Percentiles rank a stretch among this genome's conserved stretches.
phyloP scores from a whole-genome alignment of 2,888 invertebrate genomes.

The Microchrysa polita region DNA sequence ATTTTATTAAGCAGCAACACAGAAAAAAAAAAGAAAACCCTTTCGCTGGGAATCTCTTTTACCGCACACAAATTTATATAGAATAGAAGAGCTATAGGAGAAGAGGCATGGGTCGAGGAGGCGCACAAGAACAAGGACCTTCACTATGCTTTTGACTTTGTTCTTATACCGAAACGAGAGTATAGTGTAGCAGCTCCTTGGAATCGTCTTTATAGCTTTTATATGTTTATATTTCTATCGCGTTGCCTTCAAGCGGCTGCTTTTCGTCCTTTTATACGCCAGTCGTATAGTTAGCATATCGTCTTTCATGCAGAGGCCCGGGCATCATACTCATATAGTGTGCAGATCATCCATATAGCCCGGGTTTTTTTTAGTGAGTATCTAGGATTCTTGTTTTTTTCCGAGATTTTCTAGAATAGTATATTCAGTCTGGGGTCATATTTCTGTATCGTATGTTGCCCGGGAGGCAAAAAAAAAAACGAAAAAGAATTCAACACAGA shows the following conservation, averaged over 20 bases:
- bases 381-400: slow-evolving; percentile 4
- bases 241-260: neutral
- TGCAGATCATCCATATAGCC: neutral
- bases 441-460: neutral
- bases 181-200: slow-evolving; percentile 26
- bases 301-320: neutral
- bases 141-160: no score
- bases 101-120: no score
- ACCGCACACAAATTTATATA: slow-evolving; percentile 1
- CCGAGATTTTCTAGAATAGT: neutral
- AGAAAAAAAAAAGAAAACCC: slow-evolving; percentile 32
- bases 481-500: neutral
- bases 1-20: slow-evolving; percentile 37
- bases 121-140: no score
- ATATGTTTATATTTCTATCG: slow-evolving; percentile 1
- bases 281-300: neutral
- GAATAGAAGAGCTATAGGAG: no score
- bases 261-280: neutral
- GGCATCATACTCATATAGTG: no score
- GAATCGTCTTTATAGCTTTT: slow-evolving; percentile 19
- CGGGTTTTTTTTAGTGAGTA: neutral
- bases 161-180: neutral
- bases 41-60: slow-evolving; percentile 26
- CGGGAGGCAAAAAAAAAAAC: neutral
- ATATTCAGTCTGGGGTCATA: neutral